A percentile compares a stretch with the other conserved stretches of the same genome.
These are phyloP conservation scores for Cremastinae sp. DNA, from an alignment of 2,888 invertebrate species.

Conservation along the genomic window DNA sequence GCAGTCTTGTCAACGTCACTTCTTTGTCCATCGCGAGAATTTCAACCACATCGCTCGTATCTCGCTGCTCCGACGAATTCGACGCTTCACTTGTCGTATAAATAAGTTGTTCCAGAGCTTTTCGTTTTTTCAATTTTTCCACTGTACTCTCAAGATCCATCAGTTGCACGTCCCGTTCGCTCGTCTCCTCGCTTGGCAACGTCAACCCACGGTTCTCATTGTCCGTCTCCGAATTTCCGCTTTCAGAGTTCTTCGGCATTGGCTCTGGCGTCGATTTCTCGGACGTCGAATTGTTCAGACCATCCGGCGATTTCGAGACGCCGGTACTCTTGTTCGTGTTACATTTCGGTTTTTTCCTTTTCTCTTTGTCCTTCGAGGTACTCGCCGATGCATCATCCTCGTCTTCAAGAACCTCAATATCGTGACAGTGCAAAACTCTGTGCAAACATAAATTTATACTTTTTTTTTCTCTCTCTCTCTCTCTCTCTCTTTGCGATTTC, in stretches of 20 bases:
- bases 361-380: slow-evolving; percentile 68
- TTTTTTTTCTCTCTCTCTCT: neutral
- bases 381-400: slow-evolving; percentile 80
- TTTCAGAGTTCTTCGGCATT: slow-evolving; percentile 63
- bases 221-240: slow-evolving; percentile 63
- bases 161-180: slow-evolving; percentile 67
- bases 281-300: slow-evolving; percentile 68
- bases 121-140: slow-evolving; percentile 78
- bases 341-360: slow-evolving; percentile 62
- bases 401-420: slow-evolving; percentile 85
- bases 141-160: slow-evolving; percentile 75
- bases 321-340: slow-evolving; percentile 49
- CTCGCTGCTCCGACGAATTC: slow-evolving; percentile 64
- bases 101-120: slow-evolving; percentile 72
- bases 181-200: slow-evolving; percentile 62
- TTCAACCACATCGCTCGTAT: slow-evolving; percentile 73
- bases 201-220: slow-evolving; percentile 62
- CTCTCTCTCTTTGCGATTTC: neutral
- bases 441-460: slow-evolving; percentile 52
- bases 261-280: slow-evolving; percentile 74
- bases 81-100: slow-evolving; percentile 66
- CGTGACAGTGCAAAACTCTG: slow-evolving; percentile 89
- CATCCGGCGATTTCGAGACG: slow-evolving; percentile 65
- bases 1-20: slow-evolving; percentile 83
- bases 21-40: slow-evolving; percentile 83